Base-by-base conservation (phyloP, 1,140 invertebrate species). In the Lepidurus arcticus region DNA sequence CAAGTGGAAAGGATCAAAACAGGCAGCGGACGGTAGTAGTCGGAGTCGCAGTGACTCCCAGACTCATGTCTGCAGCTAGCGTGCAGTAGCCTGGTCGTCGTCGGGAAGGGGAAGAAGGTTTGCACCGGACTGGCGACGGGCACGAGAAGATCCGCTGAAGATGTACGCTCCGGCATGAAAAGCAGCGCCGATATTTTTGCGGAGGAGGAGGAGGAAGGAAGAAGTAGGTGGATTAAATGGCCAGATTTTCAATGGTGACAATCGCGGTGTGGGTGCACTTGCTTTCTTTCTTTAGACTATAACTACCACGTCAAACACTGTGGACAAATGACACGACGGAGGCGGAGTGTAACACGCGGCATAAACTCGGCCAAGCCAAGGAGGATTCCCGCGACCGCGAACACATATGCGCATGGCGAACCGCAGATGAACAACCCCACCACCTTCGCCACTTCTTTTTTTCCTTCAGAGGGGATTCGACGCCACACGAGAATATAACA, bases 281-380 rank as follows among this genome's bases (percentile, higher is more conserved):
- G 34, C 34, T 34, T 34, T 34, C 34, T 34, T 34, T 34, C 34
- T 65, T 65, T 9, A 16, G n/a, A 65, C 53, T 65, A 13, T 65
- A 65, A 65, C 53, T 21, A 65, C 53, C 53, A 65, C 53, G 53
- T 65, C 53, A 7, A n/a, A 13, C 53, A 65, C 53, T 65, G 21
- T 13, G 53, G 53, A 65, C 53, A 65, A 65, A 65, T 65, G 53
- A 65, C 53, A 65, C 53, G 53, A 65, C 53, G 53, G 53, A 65
- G 53, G 53, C 53, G 53, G 53, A 65, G 53, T 65, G 13, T 65
- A 65, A 65, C 53, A 65, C 53, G 13, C 53, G 53, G 53, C 16
- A 65, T 65, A 65, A 65, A 65, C 53, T 65, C 53, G 53, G 53
- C 53, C 53, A 65, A 65, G 53, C 53, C 53, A 65, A 65, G 53